Evolutionary conservation across 2,888 invertebrate genomes (phyloP).

Genomic region (Dryobotodes eremita): DNA sequence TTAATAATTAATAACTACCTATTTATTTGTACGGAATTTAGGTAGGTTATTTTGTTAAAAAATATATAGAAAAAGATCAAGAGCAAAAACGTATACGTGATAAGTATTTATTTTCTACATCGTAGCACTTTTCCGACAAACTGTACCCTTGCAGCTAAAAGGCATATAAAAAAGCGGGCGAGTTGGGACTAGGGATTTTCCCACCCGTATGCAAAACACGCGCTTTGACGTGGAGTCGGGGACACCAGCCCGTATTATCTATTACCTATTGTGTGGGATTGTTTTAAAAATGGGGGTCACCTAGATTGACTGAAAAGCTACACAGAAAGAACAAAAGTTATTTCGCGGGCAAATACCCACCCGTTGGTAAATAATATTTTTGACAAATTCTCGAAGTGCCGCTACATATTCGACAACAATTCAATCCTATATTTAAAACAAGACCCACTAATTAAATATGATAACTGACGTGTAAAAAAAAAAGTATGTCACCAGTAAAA

Average conservation of each 20-base stretch:
- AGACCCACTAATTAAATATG: conserved; percentile 7
- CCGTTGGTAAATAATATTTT: neutral
- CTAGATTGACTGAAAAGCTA: neutral
- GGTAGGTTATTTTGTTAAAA: too few relatives aligned
- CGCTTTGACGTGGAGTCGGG: neutral
- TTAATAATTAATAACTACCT: too few relatives aligned
- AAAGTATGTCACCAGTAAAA: conserved; percentile 52
- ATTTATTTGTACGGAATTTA: too few relatives aligned
- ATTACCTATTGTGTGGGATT: neutral
- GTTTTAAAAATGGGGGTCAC: neutral
- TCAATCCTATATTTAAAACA: neutral
- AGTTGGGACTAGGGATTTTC: too few relatives aligned
- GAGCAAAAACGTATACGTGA: too few relatives aligned
- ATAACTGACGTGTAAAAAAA: conserved; percentile 15
- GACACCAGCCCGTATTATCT: neutral
- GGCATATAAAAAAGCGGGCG: too few relatives aligned
- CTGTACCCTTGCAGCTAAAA: too few relatives aligned
- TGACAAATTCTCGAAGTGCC: neutral
- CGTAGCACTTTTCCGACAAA: too few relatives aligned
- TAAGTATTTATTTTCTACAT: too few relatives aligned
- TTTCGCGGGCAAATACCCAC: neutral
- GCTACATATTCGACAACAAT: neutral
- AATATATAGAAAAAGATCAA: too few relatives aligned
- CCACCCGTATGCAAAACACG: neutral
- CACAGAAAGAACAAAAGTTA: neutral